Base-by-base conservation (phyloP, 2,888 invertebrate genomes). In the Hyalella azteca region DNA sequence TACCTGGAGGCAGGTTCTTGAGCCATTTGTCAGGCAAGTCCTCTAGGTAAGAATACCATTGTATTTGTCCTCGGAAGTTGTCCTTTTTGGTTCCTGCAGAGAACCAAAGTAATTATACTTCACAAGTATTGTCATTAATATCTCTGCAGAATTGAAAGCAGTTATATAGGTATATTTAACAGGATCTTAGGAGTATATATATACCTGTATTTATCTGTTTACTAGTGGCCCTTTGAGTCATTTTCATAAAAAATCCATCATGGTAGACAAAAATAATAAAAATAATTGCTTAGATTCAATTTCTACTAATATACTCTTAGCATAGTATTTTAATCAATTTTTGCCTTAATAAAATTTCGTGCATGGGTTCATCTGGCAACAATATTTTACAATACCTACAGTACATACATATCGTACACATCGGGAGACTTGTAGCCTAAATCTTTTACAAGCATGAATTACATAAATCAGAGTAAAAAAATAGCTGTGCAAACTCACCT, bases 11-110 rank as follows among this genome's bases (percentile, higher is more conserved):
- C 9, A 81, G 73, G 9, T n/a, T 22, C 41, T 60, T 78, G 7
- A 26, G 73, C 5, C 76, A 59, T 19, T 19, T 41, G n/a, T 36
- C 19, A n/a, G 48, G 78, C 32, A 81, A 48, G 40, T 79, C 78
- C 4, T 36, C 41, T 9, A 81, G 29, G 40, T 76, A 73, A 13
- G 81, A 81, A 75, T 81, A 81, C 81, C 81, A 81, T 60, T 81
- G 73, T 1, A 81, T 79, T 22, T 49, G 29, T 0, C 75, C 50
- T 2, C 79, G 73, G 5, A 39, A 78, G n/a, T 41, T 78, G 50
- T 79, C 76, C 0, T 3, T n/a, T 76, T 29, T 50, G 15, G 40
- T 50, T 40, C 81, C 81, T 81, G 78, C 2, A 45, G 66, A 36
- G 54, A 26, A 3, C 9, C 1, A 54, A 1, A 11, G 11, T 22